Evolutionary conservation across 2,113 vertebrate genomes (phyloP).

Genomic region (Toxotes chatareus): DNA sequence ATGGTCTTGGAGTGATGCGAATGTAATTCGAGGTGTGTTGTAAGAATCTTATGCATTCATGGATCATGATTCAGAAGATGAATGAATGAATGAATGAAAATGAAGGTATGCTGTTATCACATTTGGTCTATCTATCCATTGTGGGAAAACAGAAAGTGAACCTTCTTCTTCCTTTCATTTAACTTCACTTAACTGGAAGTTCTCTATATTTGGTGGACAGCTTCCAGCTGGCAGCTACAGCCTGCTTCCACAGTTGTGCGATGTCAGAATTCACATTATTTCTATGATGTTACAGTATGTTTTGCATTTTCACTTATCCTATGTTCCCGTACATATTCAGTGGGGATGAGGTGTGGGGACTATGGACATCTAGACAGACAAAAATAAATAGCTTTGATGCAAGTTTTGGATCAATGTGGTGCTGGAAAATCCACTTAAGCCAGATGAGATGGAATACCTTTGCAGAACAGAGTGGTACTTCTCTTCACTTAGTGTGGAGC

Average conservation of each 20-base stretch:
- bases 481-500: constrained; percentile 2
- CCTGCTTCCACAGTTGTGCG: not conserved
- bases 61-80: not conserved
- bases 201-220: not conserved
- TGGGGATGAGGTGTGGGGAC: constrained; percentile 1
- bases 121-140: not conserved
- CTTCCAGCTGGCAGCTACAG: not conserved
- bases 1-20: not conserved
- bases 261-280: constrained; percentile 1
- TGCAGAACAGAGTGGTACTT: constrained; percentile 10
- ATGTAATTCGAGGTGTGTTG: not conserved
- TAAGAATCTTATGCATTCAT: not conserved
- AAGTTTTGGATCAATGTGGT: not conserved
- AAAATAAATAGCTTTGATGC: not conserved
- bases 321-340: not conserved
- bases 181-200: not conserved
- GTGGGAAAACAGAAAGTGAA: not conserved
- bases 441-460: constrained; percentile 14
- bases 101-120: not conserved
- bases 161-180: not conserved
- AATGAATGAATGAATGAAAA: not conserved
- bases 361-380: constrained; percentile 1
- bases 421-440: constrained; percentile 33
- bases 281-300: not conserved
- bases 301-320: constrained; percentile 7